Evolutionary conservation across 2,797 vertebrate species (phyloP).

Genomic region (Betta splendens): DNA sequence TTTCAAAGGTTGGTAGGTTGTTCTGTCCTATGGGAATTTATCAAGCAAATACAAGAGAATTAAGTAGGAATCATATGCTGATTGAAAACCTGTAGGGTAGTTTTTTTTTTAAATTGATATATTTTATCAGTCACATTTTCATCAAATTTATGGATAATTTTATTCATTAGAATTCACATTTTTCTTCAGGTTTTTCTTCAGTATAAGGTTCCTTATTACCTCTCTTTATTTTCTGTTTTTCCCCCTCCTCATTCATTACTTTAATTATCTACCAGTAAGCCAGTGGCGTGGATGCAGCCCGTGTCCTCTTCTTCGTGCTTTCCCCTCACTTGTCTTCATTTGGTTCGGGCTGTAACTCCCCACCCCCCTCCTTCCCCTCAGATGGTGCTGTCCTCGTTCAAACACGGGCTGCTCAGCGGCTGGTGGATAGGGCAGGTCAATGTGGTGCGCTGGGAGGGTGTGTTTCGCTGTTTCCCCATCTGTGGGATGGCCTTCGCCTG

Average conservation of each 20-base stretch:
- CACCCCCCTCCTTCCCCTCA: slow-evolving; percentile 75
- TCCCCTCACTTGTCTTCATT: slow-evolving; percentile 60
- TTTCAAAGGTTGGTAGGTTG: slow-evolving; percentile 17
- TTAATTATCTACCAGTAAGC: slow-evolving; percentile 45
- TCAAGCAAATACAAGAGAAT: slow-evolving; percentile 47
- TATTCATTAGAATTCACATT: slow-evolving; percentile 4
- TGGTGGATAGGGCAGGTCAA: slow-evolving; percentile 91
- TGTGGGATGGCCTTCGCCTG: slow-evolving; percentile 99
- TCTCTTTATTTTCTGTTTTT: slow-evolving; percentile 43
- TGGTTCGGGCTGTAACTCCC: slow-evolving; percentile 75
- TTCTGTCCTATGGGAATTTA: slow-evolving; percentile 41
- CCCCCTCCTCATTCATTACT: slow-evolving; percentile 51
- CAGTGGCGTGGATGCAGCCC: slow-evolving; percentile 53
- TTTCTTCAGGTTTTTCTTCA: slow-evolving; percentile 58
- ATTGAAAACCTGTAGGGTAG: slow-evolving; percentile 48
- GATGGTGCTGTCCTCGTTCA: slow-evolving; percentile 95
- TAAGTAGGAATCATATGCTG: slow-evolving; percentile 53
- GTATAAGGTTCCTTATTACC: slow-evolving; percentile 35
- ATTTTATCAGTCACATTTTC: background rate
- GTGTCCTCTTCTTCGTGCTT: slow-evolving; percentile 33
- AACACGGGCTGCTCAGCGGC: slow-evolving; percentile 91
- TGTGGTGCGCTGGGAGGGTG: slow-evolving; percentile 92
- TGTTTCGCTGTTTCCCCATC: slow-evolving; percentile 99
- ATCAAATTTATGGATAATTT: slow-evolving; percentile 15
- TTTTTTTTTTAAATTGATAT: slow-evolving; percentile 7